A percentile compares a stretch with the other conserved stretches of the same genome.
phyloP scores from a whole-genome alignment of 2,797 vertebrate species.

The Picus viridis region DNA sequence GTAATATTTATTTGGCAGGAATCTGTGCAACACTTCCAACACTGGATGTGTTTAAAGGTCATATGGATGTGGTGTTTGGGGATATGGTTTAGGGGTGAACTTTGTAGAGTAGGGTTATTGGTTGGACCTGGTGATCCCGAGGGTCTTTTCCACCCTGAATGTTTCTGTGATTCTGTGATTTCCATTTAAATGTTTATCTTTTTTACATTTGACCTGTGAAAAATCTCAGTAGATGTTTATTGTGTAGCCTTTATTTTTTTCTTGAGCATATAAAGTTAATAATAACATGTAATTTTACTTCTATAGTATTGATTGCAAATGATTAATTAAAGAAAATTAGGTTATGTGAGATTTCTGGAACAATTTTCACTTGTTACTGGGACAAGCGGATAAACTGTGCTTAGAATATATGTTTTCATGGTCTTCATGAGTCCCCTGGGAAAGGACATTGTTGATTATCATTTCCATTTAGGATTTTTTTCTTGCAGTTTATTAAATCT shows the following conservation, averaged over 20 bases:
- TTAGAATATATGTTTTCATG: slow-evolving; percentile 49
- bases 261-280: slow-evolving; percentile 19
- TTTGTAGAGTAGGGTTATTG: too few species aligned
- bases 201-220: slow-evolving; percentile 59
- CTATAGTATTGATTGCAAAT: slow-evolving; percentile 60
- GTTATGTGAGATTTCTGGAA: slow-evolving; percentile 51
- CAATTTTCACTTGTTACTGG: slow-evolving; percentile 57
- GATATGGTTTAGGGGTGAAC: too few species aligned
- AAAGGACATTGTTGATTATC: slow-evolving; percentile 60
- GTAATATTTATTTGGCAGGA: slow-evolving; percentile 64
- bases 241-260: slow-evolving; percentile 60
- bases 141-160: too few species aligned
- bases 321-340: slow-evolving; percentile 73
- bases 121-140: too few species aligned
- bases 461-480: slow-evolving; percentile 49
- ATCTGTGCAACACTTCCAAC: slow-evolving; percentile 16
- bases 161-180: too few species aligned
- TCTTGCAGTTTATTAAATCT: slow-evolving; percentile 43
- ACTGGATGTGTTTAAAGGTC: too few species aligned
- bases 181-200: slow-evolving; percentile 50
- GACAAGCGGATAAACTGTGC: slow-evolving; percentile 58
- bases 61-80: too few species aligned
- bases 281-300: neutral
- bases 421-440: slow-evolving; percentile 55
- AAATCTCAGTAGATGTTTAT: slow-evolving; percentile 56